Evolutionary conservation across 2,797 vertebrate genomes (phyloP), one percentile per base, ranked within the genome.

Genomic region (Xiphophorus birchmanni): DNA sequence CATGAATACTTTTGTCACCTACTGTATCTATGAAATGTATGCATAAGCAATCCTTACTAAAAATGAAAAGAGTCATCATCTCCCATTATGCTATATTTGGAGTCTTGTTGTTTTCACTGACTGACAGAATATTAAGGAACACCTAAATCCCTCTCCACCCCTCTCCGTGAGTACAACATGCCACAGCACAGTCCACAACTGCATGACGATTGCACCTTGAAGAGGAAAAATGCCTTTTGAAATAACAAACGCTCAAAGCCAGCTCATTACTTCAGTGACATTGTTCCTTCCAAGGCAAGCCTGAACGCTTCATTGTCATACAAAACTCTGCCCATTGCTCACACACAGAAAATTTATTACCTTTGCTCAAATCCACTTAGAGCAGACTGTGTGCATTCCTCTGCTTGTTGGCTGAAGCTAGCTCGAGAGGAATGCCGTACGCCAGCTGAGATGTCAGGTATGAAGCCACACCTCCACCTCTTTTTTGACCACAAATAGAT

Each of bases 321-420:
- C 96, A 96, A 72, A 72, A 96, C 95, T 94, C 93, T 91, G 91
- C 93, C 91, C 94, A 92, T 95, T 94, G 96, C 97, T 96, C 95
- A 96, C 94, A 95, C 92, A 88, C 89, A 74, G 95, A 96, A 96
- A 96, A 97, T 98, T 93, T 97, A 97, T 97, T 96, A 95, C 96
- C 94, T 90, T 88, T 76, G 71, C 82, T 92, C 91, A 96, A 95
- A 96, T 96, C 89, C 94, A 96, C 95, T 95, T 93, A 94, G 80
- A 85, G 83, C 32, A 95, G 96, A 97, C 95, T 94, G 95, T 87
- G 73, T 89, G 90, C 97, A 98, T 97, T 96, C 97, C 95, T 94
- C 89, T 91, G 94, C 83, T 90, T 94, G 95, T 95, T 95, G 93
- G 94, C 93, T 92, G 91, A 26, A 87, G 88, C 87, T 54, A 84